Evolutionary conservation across 2,888 invertebrate genomes (phyloP), one percentile per base, ranked within the genome.

Genomic region (Lottia gigantea): DNA sequence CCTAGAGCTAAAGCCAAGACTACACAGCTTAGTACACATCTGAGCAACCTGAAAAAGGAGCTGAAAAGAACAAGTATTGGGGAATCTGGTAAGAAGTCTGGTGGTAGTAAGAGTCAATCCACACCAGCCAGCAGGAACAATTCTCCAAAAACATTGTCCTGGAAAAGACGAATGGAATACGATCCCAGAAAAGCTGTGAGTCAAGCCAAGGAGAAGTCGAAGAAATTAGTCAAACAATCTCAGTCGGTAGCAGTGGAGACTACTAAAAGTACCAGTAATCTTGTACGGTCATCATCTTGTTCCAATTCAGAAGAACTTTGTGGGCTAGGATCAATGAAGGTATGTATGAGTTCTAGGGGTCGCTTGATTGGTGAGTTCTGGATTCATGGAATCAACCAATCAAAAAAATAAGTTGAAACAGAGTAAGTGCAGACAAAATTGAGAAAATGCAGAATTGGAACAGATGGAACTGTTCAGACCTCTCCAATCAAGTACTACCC

Each of bases 151-250:
- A 79, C 84, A 88, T 93, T 95, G 88, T 97, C 97, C 90, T 98
- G 97, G 97, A 95, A 96, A 86, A 92, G 97, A 72, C 91, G 98
- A 75, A 97, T 97, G 83, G 95, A 95, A 80, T 98, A 98, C 89
- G 96, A 98, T 90, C 97, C 97, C 45, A 93, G 95, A 92, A 95
- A 94, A 88, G 95, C 97, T 46, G 97, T 96, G 0, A 95, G 95
- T 25, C 95, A 96, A 86, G 96, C 86, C 46, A 86, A 86, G 73
- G 77, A 81, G 47, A 85, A 85, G 73, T 68, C 73, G 26, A 81
- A 81, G 68, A 40, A 11, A 40, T 40, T 40, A 40, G 80, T 78
- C 19, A 31, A 45, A 16, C 66, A 67, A n/a, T 62, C 74, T 16
- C 76, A 78, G 68, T 67, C 75, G 16, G 77, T 73, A 71, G 19